Percentiles rank a stretch among this genome's conserved stretches.
Evolutionary conservation across 2,797 vertebrate species (phyloP).

Genomic region (Peromyscus eremicus): DNA sequence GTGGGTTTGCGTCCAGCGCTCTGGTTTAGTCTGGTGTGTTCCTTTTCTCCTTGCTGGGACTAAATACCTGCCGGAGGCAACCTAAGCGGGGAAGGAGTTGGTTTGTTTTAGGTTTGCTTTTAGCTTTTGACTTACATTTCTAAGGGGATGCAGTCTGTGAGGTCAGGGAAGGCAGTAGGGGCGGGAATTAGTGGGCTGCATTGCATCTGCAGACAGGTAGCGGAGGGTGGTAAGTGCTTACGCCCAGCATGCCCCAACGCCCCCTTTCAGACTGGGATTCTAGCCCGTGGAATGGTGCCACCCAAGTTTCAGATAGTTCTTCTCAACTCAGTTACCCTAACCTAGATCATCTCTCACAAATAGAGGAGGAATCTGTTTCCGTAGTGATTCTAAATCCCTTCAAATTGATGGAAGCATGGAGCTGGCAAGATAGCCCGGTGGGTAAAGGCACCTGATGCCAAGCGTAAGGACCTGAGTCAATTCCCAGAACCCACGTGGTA

Average conservation of each 20-base stretch:
- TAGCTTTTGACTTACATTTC: neutral
- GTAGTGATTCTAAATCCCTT: neutral
- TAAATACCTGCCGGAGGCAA: neutral
- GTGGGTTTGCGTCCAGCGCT: neutral
- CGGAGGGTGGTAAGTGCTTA: neutral
- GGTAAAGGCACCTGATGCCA: neutral
- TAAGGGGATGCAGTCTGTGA: neutral
- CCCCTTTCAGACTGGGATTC: neutral
- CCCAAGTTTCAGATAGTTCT: neutral
- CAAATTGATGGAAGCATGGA: neutral
- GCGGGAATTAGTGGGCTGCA: neutral
- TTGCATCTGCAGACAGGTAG: neutral
- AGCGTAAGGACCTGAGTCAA: neutral
- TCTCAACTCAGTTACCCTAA: neutral
- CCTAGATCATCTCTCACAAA: neutral
- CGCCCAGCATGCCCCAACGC: neutral
- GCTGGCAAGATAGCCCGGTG: neutral
- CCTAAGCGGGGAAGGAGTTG: neutral
- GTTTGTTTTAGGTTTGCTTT: neutral
- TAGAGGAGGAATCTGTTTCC: neutral
- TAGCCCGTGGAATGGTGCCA: neutral
- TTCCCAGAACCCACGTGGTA: neutral
- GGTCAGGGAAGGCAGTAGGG: neutral
- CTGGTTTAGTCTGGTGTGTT: neutral
- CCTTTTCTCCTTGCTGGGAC: neutral